Evolutionary conservation across 2,888 invertebrate genomes (phyloP), one percentile per base, ranked within the genome.

Genomic region (Mantis religiosa): DNA sequence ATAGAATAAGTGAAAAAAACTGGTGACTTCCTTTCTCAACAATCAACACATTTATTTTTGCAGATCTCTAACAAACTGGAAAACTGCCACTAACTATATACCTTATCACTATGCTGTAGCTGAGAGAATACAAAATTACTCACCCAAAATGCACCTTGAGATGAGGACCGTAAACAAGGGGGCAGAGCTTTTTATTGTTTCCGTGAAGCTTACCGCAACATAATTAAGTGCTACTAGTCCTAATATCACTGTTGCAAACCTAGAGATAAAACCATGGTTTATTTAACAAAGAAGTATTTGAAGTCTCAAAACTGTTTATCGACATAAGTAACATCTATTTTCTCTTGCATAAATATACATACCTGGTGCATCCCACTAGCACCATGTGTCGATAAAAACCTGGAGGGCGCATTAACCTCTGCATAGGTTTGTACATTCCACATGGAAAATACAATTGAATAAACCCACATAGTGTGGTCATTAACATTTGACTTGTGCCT

Each of bases 101-200:
- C 8, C 7, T 34, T 2, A 34, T 34, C 4, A 1, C 34, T 1
- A 7, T 34, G 8, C 27, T 30, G 15, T 83, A 30, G 25, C 30
- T 15, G 28, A n/a, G 28, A 30, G 25, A 27, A 25, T 25, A 83
- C 81, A 90, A 54, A 86, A 83, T 88, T 82, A 91, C 91, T 93
- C 93, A 95, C 95, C 95, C 92, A 95, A 93, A 91, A 95, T 93
- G 92, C 94, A 94, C 93, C 95, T 94, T 87, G 96, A 96, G 91
- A 97, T 96, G 90, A 96, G 92, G 89, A 97, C 97, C 83, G 97
- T 97, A 93, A 97, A 97, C 88, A 97, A 94, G 82, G 97, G 97
- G 28, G 97, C 97, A 71, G 97, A 96, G 93, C 96, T 96, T 93
- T 97, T 97, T 85, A 97, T 96, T 25, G 97, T 97, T 93, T 97